A percentile compares a stretch with the other conserved stretches of the same genome.
Conservation (phyloP, 2,113 vertebrate genomes). For the Mohoua ochrocephala region DNA sequence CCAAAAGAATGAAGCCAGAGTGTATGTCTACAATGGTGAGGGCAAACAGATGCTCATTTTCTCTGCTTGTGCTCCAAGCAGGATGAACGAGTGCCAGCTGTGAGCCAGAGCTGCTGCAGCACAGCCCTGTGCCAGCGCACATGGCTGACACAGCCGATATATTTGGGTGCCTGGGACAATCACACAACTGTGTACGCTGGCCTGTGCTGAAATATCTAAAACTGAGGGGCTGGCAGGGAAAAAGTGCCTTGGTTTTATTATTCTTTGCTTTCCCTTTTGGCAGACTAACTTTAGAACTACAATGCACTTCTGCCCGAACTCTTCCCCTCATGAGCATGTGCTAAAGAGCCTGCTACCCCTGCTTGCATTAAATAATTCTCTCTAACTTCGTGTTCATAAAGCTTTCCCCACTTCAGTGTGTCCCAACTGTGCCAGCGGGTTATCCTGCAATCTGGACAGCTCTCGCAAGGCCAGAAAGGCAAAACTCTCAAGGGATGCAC, state of each 20-base stretch:
- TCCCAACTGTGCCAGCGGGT: not conserved
- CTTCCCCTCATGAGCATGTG: not conserved
- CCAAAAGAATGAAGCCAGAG: not conserved
- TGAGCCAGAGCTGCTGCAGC: not conserved
- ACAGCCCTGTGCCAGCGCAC: not conserved
- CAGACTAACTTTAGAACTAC: not conserved
- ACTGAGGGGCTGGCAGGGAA: not conserved
- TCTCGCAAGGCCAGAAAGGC: not conserved
- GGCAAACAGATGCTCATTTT: constrained; percentile 20
- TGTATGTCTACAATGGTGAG: not conserved
- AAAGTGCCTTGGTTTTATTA: not conserved
- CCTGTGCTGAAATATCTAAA: not conserved
- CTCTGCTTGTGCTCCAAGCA: not conserved
- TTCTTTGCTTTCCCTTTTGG: not conserved
- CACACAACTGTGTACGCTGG: not conserved
- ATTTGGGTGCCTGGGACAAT: not conserved
- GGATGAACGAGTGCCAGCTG: not conserved
- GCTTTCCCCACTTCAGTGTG: not conserved
- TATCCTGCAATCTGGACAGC: not conserved
- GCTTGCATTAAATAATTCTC: not conserved
- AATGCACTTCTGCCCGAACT: not conserved
- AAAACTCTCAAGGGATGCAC: not conserved
- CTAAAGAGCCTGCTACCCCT: not conserved
- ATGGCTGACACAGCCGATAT: not conserved
- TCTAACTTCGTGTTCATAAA: not conserved